Evolutionary conservation across 2,113 vertebrate species (phyloP), one percentile per base, ranked within the genome.

Genomic region (Poeciliopsis retropinna): DNA sequence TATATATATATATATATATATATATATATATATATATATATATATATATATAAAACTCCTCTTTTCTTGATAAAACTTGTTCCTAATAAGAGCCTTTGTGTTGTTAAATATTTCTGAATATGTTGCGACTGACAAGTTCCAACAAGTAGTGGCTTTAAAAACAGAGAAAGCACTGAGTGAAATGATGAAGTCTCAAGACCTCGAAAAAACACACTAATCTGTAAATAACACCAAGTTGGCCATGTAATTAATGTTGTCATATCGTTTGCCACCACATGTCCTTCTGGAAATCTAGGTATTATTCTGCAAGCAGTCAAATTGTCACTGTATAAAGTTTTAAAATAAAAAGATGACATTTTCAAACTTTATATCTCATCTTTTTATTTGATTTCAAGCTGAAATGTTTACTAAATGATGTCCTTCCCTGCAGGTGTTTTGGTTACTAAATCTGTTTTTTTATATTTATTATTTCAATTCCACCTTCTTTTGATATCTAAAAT

Each of bases 341-440:
- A 64, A 51, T 54, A 68, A 3, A 2, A 67, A 63, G 64, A 54
- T 11, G 41, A 31, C 5, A 64, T 75, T 37, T 17, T 51, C 51
- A 64, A 37, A 39, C 3, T 66, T 27, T 61, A 60, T 41, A 74
- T 77, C 15, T n/a, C 64, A 71, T 64, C 39, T 39, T 27, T 54
- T 44, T 41, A 74, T 74, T 15, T 22, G 47, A 71, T 65, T 64
- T 22, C 37, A 77, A 51, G 75, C 34, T 7, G 29, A 47, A 14
- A 39, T 57, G 66, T 76, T 84, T 39, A 65, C 76, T 41, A 62
- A 81, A 66, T 34, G 25, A 31, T 11, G 25, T 75, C 47, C 75
- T 30, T 57, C 27, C 64, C 71, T 72, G 74, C 67, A 73, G 72
- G 29, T 63, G 22, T 76, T 78, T 73, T 44, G 25, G 10, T 39